Base-by-base conservation (phyloP, 2,113 vertebrate genomes). In the Myanophis thanlyinensis region DNA sequence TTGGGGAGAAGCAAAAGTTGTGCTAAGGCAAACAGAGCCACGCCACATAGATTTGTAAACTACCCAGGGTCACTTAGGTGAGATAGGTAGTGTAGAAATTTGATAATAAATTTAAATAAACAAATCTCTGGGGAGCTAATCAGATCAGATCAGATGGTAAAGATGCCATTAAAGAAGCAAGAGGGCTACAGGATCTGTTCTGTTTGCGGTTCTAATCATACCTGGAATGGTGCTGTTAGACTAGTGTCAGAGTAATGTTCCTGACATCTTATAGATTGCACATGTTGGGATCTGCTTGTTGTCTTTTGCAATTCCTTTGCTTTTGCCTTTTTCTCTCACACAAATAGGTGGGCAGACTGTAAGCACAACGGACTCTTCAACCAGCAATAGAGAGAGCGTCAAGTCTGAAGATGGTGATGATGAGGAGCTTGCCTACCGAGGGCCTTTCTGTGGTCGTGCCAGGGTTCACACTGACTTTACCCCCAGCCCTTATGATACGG, bases 391-490 rank as follows among this genome's bases (percentile, higher is more conserved):
- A 90, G 99, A 99, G 91, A 99, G 99, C 0, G 99, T 99, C 93
- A 99, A 99, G 97, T 99, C 99, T 0, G 99, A 99, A 96, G 99
- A 99, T 0, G 99, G 99, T 0, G 99, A 99, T 0, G 99, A 99
- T 0, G 99, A 99, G 94, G 99, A 99, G 95, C 98, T 97, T 13
- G 98, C 99, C 1, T 99, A 99, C 93, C 98, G 98, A 93, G 99
- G 99, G n/a, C 99, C 99, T 1, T 99, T 99, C 93, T 99, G 99
- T 92, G 99, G 99, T 2, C 98, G 99, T 0, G 99, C 99, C 59
- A 96, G 98, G 11, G 99, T 99, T 94, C 99, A 99, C 95, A 99
- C 99, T 0, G 99, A 99, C 96, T 99, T 99, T 96, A 99, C 98
- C n/a, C 99, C 99, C 2, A 99, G 99, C 94, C 99, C 99, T 30